phyloP scores from a whole-genome alignment of 2,113 vertebrate genomes.

The Corydoras sp. region DNA sequence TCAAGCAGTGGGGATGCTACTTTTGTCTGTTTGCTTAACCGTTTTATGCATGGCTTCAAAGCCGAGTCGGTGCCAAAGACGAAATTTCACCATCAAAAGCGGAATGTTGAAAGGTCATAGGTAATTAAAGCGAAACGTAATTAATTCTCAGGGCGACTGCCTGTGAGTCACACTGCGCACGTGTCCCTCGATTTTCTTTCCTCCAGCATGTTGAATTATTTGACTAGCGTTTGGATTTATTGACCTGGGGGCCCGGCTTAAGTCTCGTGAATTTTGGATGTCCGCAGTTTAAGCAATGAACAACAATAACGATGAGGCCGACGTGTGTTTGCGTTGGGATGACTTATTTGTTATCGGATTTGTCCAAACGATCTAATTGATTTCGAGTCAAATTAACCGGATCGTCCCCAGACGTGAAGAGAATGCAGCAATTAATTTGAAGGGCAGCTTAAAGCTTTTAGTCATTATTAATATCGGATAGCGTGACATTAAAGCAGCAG shows the following conservation, averaged over 20 bases:
- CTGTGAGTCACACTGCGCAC: slow-evolving; percentile 23
- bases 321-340: slow-evolving; percentile 23
- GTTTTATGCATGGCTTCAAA: too few species aligned
- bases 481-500: slow-evolving; percentile 1
- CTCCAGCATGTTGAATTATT: slow-evolving; percentile 11
- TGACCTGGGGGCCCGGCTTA: slow-evolving; percentile 2
- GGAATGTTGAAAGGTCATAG: slow-evolving; percentile 22
- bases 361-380: slow-evolving; percentile 24
- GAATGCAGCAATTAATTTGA: slow-evolving; percentile 23
- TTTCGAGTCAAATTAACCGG: slow-evolving; percentile 14
- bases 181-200: slow-evolving; percentile 16
- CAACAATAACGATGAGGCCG: neutral
- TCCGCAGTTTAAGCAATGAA: slow-evolving; percentile 14
- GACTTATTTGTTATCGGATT: slow-evolving; percentile 29
- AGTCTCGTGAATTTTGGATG: slow-evolving; percentile 11
- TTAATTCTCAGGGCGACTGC: slow-evolving; percentile 1
- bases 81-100: too few species aligned
- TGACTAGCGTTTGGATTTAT: slow-evolving; percentile 14
- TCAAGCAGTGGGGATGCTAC: too few species aligned
- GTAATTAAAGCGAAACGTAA: neutral
- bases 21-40: too few species aligned
- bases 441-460: slow-evolving; percentile 11
- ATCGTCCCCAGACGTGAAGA: slow-evolving; percentile 22
- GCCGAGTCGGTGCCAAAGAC: too few species aligned
- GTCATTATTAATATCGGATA: slow-evolving; percentile 20